A percentile compares a stretch with the other conserved stretches of the same genome.
These are phyloP conservation scores for Silurus lanzhouensis DNA, from an alignment of 2,797 vertebrate genomes.

Conservation along the genomic window DNA sequence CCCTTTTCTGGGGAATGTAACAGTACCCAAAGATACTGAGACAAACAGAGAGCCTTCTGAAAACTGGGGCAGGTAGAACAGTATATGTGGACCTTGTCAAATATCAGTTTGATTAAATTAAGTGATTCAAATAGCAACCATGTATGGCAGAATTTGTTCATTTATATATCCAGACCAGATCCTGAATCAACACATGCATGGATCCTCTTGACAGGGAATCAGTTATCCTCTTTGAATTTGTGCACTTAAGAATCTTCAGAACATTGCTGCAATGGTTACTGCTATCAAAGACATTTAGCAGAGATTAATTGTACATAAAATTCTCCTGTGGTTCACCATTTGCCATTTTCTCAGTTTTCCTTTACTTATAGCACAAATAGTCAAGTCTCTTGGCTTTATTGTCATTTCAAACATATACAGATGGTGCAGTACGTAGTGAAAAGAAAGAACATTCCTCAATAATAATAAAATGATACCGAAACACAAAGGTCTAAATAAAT, in stretches of 20 bases:
- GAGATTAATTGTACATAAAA: slow-evolving; percentile 3
- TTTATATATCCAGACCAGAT: neutral
- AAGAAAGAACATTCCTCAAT: no score
- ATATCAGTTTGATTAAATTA: slow-evolving; percentile 8
- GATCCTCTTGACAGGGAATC: neutral
- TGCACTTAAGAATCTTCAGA: neutral
- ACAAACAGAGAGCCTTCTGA: slow-evolving; percentile 57
- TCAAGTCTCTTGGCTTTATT: no score
- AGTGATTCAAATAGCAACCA: neutral
- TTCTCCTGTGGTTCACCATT: slow-evolving; percentile 56
- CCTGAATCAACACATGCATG: neutral
- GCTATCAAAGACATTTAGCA: neutral
- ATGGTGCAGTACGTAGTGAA: no score
- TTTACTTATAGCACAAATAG: slow-evolving; percentile 25
- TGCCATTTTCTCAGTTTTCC: slow-evolving; percentile 41
- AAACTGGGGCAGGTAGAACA: slow-evolving; percentile 54
- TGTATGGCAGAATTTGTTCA: neutral
- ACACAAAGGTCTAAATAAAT: no score
- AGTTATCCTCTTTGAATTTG: neutral
- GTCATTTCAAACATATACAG: no score
- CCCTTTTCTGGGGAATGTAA: slow-evolving; percentile 67
- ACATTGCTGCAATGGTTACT: neutral
- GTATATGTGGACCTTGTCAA: slow-evolving; percentile 31
- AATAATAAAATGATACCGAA: no score
- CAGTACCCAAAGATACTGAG: slow-evolving; percentile 57